Conservation (phyloP, 1,140 invertebrate genomes). For the Drosophila lowei region DNA sequence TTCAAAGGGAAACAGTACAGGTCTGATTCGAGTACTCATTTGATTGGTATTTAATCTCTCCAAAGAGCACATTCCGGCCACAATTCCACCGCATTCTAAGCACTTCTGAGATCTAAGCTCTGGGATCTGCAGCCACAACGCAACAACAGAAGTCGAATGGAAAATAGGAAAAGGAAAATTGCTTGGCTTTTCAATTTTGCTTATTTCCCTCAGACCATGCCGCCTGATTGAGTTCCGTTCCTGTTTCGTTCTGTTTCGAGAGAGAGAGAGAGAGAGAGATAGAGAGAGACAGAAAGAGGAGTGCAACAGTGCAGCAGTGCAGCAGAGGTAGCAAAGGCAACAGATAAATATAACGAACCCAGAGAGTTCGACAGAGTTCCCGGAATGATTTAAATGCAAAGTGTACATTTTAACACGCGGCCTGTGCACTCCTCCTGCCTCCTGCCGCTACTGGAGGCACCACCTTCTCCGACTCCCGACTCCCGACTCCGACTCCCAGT, state of each 20-base stretch:
- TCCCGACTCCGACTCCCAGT: no score
- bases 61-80: slow-evolving; percentile 31
- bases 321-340: slow-evolving; percentile 1
- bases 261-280: no score
- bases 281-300: no score
- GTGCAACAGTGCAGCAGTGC: no score
- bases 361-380: slow-evolving; percentile 42
- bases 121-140: slow-evolving; percentile 8
- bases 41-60: slow-evolving; percentile 30
- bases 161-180: slow-evolving; percentile 33
- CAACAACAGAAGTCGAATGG: slow-evolving; percentile 16
- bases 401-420: slow-evolving; percentile 78
- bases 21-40: slow-evolving; percentile 5
- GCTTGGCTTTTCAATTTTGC: slow-evolving; percentile 70
- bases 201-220: slow-evolving; percentile 41
- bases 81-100: slow-evolving; percentile 33
- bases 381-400: slow-evolving; percentile 81
- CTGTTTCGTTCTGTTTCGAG: slow-evolving; percentile 22
- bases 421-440: slow-evolving; percentile 40
- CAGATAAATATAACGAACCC: slow-evolving; percentile 77
- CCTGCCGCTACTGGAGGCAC: not conserved
- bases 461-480: not conserved
- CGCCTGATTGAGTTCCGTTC: slow-evolving; percentile 49
- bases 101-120: slow-evolving; percentile 11
- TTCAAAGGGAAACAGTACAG: slow-evolving; percentile 7